Base-by-base conservation (phyloP, 2,113 vertebrate species). In the Epinephelus lanceolatus region DNA sequence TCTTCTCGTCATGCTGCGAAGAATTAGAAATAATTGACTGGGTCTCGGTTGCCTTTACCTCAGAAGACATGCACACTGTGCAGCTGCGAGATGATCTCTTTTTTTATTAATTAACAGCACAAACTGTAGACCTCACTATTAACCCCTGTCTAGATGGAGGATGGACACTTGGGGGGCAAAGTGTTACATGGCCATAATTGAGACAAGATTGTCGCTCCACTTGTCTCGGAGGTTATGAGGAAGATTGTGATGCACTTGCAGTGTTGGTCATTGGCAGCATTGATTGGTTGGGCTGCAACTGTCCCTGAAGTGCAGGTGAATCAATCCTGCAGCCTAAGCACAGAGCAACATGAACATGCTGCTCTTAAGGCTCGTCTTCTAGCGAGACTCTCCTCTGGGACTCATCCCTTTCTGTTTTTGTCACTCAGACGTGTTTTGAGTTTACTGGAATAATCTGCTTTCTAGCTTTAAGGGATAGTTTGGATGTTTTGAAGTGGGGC, bases 251-350 rank as follows among this genome's bases (percentile, higher is more conserved):
- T 87, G 86, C 78, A 59, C 81, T 90, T 68, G 78, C 72, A 78
- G 71, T 57, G 76, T 86, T 80, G 87, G 86, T 84, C 86, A 84
- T 37, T 27, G 79, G 76, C 83, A 60, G 63, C 87, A 94, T 95
- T 92, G 92, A 94, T 92, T 76, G 91, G 71, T 73, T 17, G 65
- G 80, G 83, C 57, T 81, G 75, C 45, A 76, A 78, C 52, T 11
- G 47, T 90, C 92, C 88, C 88, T 85, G 74, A 90, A 89, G 89
- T 86, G 76, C 83, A 89, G 88, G 84, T 88, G 84, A 92, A 94
- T 93, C 87, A 88, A 90, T 91, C 68, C 52, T n/a, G 27, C 42
- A 17, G 81, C 82, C 78, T 81, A 86, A 94, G 81, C 81, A 70
- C 71, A 68, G 51, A 76, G 68, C 60, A 81, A 80, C 85, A 60